Conservation (phyloP, 2,113 vertebrate genomes). For the Abramis brama region DNA sequence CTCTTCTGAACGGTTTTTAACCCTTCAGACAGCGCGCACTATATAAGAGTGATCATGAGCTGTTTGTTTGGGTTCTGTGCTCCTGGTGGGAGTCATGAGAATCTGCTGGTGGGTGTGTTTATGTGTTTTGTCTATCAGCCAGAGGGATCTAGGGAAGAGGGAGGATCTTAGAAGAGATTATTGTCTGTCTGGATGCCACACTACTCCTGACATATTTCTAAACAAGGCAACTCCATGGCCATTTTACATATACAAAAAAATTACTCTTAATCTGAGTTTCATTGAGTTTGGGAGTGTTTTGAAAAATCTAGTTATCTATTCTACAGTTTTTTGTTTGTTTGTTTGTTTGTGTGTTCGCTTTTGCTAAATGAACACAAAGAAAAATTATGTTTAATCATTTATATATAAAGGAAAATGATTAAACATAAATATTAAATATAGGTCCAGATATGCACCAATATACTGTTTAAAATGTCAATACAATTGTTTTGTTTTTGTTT, state of each 20-base stretch:
- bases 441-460: background rate
- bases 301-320: background rate
- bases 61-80: slow-evolving; percentile 43
- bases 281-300: background rate
- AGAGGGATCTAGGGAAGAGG: slow-evolving; percentile 8
- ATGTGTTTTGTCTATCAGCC: slow-evolving; percentile 30
- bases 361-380: too few species aligned
- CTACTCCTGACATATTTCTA: background rate
- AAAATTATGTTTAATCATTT: too few species aligned
- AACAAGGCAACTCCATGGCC: background rate
- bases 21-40: background rate
- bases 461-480: background rate
- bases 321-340: too few species aligned
- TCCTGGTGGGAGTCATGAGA: slow-evolving; percentile 1
- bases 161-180: slow-evolving; percentile 25
- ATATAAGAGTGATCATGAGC: background rate
- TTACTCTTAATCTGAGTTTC: background rate
- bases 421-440: too few species aligned
- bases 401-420: too few species aligned
- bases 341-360: too few species aligned
- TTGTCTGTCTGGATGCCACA: slow-evolving; percentile 22
- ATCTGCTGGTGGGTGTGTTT: slow-evolving; percentile 20
- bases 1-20: slow-evolving; percentile 34
- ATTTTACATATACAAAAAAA: slow-evolving; percentile 9
- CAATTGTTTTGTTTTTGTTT: background rate